A percentile compares a stretch with the other conserved stretches of the same genome.
These are phyloP conservation scores for Loriculus beryllinus DNA, from an alignment of 2,797 vertebrate species.

Conservation along the genomic window DNA sequence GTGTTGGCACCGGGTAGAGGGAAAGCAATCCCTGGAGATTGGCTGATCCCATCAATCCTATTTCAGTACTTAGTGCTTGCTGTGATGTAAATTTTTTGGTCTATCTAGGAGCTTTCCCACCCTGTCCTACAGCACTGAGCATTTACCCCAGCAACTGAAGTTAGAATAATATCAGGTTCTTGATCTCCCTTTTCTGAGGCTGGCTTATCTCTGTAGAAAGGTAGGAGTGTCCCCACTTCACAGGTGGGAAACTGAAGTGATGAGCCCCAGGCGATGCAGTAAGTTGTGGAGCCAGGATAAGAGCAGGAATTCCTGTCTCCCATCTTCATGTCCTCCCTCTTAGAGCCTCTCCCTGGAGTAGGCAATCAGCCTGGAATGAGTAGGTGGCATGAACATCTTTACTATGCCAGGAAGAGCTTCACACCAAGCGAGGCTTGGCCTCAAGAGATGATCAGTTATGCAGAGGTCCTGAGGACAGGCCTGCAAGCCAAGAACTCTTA, in stretches of 20 bases:
- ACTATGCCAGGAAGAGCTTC: slow-evolving; percentile 2
- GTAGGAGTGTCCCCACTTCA: slow-evolving; percentile 55
- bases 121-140: neutral
- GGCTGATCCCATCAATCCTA: neutral
- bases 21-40: neutral
- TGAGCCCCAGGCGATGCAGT: slow-evolving; percentile 2
- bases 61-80: neutral
- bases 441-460: neutral
- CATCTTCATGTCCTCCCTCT: slow-evolving; percentile 11
- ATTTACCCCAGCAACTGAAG: neutral
- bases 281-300: neutral
- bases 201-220: slow-evolving; percentile 16
- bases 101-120: slow-evolving; percentile 39
- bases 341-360: slow-evolving; percentile 53
- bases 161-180: neutral
- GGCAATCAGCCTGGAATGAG: slow-evolving; percentile 41
- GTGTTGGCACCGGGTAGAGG: neutral
- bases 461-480: neutral
- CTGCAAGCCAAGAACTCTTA: neutral
- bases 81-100: slow-evolving; percentile 33
- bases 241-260: slow-evolving; percentile 56
- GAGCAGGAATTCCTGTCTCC: slow-evolving; percentile 58
- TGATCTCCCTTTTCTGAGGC: slow-evolving; percentile 27
- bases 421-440: neutral
- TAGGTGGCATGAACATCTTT: slow-evolving; percentile 1